Evolutionary conservation across 2,113 vertebrate species (phyloP), one percentile per base, ranked within the genome.

Genomic region (Caranx ignobilis): DNA sequence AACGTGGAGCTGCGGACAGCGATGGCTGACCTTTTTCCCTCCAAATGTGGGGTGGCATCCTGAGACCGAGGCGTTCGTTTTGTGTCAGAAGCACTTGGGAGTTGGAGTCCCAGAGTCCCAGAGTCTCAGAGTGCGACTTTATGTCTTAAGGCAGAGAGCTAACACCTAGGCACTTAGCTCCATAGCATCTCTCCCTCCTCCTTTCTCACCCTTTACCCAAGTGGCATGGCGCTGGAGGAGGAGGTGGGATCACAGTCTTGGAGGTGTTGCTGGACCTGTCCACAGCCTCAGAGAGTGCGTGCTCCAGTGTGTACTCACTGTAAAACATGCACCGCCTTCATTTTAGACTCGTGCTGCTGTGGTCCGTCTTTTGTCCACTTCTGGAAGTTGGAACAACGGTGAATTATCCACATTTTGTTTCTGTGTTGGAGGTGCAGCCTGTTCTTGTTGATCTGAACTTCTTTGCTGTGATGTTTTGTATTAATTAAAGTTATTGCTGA

Each of bases 131-230:
- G 87, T 55, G 92, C 85, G 81, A 81, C 88, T 90, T 91, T 69
- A 72, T 93, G 91, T 93, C 93, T 89, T 85, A 56, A 41, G 90
- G 92, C 88, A 57, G 39, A 79, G 70, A 88, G 79, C 67, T 90
- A 86, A 92, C 92, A 93, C 91, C 87, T 87, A 90, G 85, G 83
- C 91, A 91, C 89, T 94, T 94, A 93, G 92, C 87, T 94, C 92
- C 41, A 91, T 94, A 86, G 75, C 92, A 87, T 83, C 54, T 47
- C 86, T 54, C 75, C 72, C 87, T 64, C 66, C 84, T 87, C 34
- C 82, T 70, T 81, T 83, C 80, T 85, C 84, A 78, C 89, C 75
- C 85, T 80, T 88, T 82, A 86, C 85, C 71, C 79, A 73, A 37
- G 68, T 82, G 68, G 77, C 75, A 60, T 77, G 31, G 43, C 85